Conservation (phyloP, 2,113 vertebrate species). For the Atractosteus spatula region DNA sequence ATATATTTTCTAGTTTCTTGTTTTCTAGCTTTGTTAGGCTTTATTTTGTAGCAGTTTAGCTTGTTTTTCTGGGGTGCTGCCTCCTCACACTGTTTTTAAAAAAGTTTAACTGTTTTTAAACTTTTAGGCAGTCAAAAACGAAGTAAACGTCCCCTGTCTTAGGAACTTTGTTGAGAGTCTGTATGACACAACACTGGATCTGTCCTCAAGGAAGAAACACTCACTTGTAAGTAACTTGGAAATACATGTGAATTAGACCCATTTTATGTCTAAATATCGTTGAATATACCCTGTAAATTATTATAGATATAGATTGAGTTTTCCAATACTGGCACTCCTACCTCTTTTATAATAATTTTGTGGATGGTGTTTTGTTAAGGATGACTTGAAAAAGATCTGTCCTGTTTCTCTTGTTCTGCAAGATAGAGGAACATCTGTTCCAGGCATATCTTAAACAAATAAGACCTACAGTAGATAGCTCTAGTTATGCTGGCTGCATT, state of each 20-base stretch:
- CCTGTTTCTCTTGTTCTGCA: not conserved
- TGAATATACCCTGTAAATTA: too few relatives aligned
- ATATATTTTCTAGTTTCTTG: too few relatives aligned
- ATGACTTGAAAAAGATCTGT: not conserved
- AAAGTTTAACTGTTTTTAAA: constrained; percentile 16
- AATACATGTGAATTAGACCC: not conserved
- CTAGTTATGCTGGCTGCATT: too few relatives aligned
- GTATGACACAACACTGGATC: constrained; percentile 93
- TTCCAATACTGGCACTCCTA: too few relatives aligned
- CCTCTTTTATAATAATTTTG: too few relatives aligned
- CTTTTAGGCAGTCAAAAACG: constrained; percentile 94
- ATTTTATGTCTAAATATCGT: too few relatives aligned
- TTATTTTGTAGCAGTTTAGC: not conserved
- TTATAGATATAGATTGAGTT: too few relatives aligned
- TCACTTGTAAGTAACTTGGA: constrained; percentile 80
- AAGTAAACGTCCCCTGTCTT: constrained; percentile 98
- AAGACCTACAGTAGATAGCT: too few relatives aligned
- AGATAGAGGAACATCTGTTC: not conserved
- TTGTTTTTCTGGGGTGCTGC: not conserved
- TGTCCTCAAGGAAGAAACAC: constrained; percentile 96
- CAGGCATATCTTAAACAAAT: not conserved
- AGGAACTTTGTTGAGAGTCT: constrained; percentile 97
- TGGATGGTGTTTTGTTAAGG: too few relatives aligned
- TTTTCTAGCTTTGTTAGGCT: too few relatives aligned
- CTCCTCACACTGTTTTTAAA: constrained; percentile 10